These are phyloP conservation scores for Bufo gargarizans DNA, from an alignment of 2,113 vertebrate species.

Conservation along the genomic window DNA sequence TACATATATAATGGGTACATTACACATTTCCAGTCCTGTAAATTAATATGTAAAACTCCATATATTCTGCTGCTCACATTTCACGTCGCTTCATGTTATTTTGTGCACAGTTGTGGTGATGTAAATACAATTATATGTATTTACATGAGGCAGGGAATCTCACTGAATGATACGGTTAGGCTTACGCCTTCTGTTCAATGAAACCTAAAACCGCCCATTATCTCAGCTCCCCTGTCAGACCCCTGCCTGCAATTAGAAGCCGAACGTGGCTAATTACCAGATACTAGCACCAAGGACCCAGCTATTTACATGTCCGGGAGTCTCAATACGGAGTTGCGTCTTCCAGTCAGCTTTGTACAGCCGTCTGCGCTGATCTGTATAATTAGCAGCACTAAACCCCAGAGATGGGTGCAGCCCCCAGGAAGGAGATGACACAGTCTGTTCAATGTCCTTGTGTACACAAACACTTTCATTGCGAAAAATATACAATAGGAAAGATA, in stretches of 20 bases:
- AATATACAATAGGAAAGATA: not conserved
- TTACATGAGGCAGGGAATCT: not conserved
- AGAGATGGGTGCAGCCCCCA: constrained; percentile 13
- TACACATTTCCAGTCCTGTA: not conserved
- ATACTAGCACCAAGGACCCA: not conserved
- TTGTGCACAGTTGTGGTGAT: not conserved
- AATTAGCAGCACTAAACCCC: constrained; percentile 30
- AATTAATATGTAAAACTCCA: not conserved
- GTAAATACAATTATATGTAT: constrained; percentile 25
- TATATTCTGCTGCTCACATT: not conserved
- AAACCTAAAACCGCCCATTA: constrained; percentile 41
- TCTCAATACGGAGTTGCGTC: not conserved
- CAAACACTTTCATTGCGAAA: not conserved
- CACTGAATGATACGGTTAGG: constrained; percentile 5
- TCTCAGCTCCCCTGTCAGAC: constrained; percentile 32
- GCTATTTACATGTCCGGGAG: constrained; percentile 44
- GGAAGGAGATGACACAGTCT: not conserved
- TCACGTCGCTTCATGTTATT: not conserved
- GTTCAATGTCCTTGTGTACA: not conserved
- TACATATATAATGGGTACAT: not conserved
- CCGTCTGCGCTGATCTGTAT: constrained; percentile 35
- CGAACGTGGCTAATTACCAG: constrained; percentile 28
- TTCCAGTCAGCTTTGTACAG: constrained; percentile 15
- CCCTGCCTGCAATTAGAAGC: constrained; percentile 20
- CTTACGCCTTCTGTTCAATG: constrained; percentile 36